phyloP scores from a whole-genome alignment of 2,888 invertebrate genomes.

The Camponotus fellah region DNA sequence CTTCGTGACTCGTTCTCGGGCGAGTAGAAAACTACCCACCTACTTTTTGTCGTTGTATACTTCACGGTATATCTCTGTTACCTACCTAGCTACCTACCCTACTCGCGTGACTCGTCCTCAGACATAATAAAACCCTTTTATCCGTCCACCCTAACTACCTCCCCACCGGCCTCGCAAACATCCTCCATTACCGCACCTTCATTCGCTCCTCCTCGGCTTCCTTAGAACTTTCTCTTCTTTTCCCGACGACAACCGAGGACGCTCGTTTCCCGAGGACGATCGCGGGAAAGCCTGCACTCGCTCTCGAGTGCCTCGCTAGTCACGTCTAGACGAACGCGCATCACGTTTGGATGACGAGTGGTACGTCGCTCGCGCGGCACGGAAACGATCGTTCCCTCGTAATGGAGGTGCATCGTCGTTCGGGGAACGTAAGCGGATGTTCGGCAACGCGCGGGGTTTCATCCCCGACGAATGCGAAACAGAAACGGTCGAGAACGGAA shows the following conservation, averaged over 20 bases:
- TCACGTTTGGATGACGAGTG: slow-evolving; percentile 38
- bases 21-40: slow-evolving; percentile 52
- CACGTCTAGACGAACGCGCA: slow-evolving; percentile 48
- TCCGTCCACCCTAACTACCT: slow-evolving; percentile 62
- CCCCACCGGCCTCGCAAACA: slow-evolving; percentile 43
- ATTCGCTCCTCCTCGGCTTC: slow-evolving; percentile 40
- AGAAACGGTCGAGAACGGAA: slow-evolving; percentile 42
- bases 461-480: slow-evolving; percentile 24
- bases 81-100: slow-evolving; percentile 39
- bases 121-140: slow-evolving; percentile 70
- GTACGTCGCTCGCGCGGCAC: slow-evolving; percentile 26
- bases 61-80: slow-evolving; percentile 61
- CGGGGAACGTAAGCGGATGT: slow-evolving; percentile 46
- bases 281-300: slow-evolving; percentile 64
- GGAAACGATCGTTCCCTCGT: slow-evolving; percentile 10
- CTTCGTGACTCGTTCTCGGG: slow-evolving; percentile 51
- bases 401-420: slow-evolving; percentile 43
- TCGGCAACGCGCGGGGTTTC: slow-evolving; percentile 9
- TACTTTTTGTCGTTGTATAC: slow-evolving; percentile 63
- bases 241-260: slow-evolving; percentile 45
- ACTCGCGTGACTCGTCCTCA: slow-evolving; percentile 70
- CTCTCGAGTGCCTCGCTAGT: slow-evolving; percentile 55
- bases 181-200: slow-evolving; percentile 58
- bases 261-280: slow-evolving; percentile 69
- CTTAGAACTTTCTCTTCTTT: slow-evolving; percentile 55